Percentiles rank a stretch among this genome's conserved stretches.
Conservation (phyloP, 2,797 vertebrate species). For the Lepilemur ruficaudatus region DNA sequence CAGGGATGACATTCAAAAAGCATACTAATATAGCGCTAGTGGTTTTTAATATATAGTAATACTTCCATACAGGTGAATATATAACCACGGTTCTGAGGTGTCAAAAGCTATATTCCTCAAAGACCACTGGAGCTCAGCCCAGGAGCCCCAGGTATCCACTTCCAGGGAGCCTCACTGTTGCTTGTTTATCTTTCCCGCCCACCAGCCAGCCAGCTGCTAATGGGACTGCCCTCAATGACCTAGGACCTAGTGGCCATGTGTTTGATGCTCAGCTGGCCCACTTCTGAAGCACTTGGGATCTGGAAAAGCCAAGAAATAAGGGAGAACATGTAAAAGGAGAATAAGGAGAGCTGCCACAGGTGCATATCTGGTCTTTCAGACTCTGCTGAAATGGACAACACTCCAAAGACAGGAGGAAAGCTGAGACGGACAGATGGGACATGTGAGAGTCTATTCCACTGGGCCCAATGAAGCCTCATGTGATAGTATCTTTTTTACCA, state of each 20-base stretch:
- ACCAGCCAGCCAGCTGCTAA: not conserved
- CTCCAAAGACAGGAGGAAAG: not conserved
- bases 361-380: not conserved
- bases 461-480: not conserved
- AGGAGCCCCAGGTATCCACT: not conserved
- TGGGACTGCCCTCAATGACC: not conserved
- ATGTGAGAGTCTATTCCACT: not conserved
- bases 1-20: not conserved
- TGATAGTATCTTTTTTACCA: not conserved
- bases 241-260: not conserved
- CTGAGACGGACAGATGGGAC: not conserved
- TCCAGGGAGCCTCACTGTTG: not conserved
- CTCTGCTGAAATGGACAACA: not conserved
- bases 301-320: not conserved
- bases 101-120: not conserved
- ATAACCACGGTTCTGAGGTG: not conserved
- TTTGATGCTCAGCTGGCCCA: not conserved
- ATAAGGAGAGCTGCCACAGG: not conserved
- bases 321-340: not conserved
- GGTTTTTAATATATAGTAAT: not conserved
- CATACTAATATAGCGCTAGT: not conserved
- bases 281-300: not conserved
- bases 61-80: not conserved
- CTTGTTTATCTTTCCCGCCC: not conserved
- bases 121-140: fast-evolving